Percentiles rank a stretch among this genome's conserved stretches.
Evolutionary conservation across 2,888 invertebrate genomes (phyloP).

Genomic region (Dermolepida albohirtum): DNA sequence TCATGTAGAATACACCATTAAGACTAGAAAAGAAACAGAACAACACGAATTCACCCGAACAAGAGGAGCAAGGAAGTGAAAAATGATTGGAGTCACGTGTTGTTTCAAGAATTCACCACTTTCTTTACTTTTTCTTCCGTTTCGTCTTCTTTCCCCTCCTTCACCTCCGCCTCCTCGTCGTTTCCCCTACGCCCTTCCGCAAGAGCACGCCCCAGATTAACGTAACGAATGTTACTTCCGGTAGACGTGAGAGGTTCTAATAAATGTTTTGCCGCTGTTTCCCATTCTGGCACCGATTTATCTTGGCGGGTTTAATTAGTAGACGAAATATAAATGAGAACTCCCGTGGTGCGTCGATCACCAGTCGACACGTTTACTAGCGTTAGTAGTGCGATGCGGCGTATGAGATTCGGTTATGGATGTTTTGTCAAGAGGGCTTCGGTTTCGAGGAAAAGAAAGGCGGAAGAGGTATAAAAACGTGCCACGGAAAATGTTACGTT

Average conservation of each 20-base stretch:
- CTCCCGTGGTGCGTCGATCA: conserved; percentile 31
- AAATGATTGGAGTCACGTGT: conserved; percentile 37
- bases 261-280: conserved; percentile 40
- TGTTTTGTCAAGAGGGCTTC: conserved; percentile 15
- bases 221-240: conserved; percentile 39
- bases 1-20: conserved; percentile 13
- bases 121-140: conserved; percentile 20
- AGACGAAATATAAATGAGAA: conserved; percentile 39
- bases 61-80: conserved; percentile 31
- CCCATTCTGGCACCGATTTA: conserved; percentile 37
- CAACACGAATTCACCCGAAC: conserved; percentile 1
- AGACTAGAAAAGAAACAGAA: conserved; percentile 10
- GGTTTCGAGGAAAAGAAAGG: conserved; percentile 10
- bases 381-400: conserved; percentile 8
- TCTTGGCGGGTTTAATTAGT: conserved; percentile 39
- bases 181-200: conserved; percentile 19
- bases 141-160: neutral
- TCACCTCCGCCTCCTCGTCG: neutral
- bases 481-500: conserved; percentile 25
- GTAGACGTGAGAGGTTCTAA: conserved; percentile 40
- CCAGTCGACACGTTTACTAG: conserved; percentile 26
- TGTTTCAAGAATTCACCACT: conserved; percentile 37
- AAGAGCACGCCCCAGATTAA: conserved; percentile 39
- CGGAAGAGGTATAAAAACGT: neutral
- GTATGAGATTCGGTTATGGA: conserved; percentile 37